Conservation (phyloP, 2,888 invertebrate genomes). For the Drosophila prolongata region DNA sequence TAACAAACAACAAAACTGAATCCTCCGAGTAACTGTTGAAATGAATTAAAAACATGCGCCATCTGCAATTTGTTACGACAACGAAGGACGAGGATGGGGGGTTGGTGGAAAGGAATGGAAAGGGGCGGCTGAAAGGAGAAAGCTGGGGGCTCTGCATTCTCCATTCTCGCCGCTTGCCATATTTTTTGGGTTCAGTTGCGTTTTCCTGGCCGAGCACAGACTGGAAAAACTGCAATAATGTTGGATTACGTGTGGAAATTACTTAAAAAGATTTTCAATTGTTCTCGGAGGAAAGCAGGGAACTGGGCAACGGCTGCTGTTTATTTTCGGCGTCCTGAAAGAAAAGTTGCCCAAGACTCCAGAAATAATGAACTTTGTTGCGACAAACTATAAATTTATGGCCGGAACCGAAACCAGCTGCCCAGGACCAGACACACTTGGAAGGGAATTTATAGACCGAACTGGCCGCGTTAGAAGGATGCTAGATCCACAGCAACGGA, state of each 20-base stretch:
- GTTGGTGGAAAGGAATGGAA: neutral
- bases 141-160: slow-evolving; percentile 30
- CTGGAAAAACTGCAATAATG: slow-evolving; percentile 63
- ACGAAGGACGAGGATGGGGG: slow-evolving; percentile 13
- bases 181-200: slow-evolving; percentile 61
- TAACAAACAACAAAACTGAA: slow-evolving; percentile 36
- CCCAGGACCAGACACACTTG: slow-evolving; percentile 8
- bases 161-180: slow-evolving; percentile 32
- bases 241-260: slow-evolving; percentile 82
- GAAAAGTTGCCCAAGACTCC: slow-evolving; percentile 53
- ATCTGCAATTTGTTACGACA: slow-evolving; percentile 73
- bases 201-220: slow-evolving; percentile 41
- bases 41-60: slow-evolving; percentile 75
- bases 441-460: slow-evolving; percentile 17
- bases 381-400: slow-evolving; percentile 69
- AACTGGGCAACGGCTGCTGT: slow-evolving; percentile 65
- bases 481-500: too few species aligned
- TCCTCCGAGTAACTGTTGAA: slow-evolving; percentile 51
- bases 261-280: slow-evolving; percentile 82
- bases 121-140: slow-evolving; percentile 9
- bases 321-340: slow-evolving; percentile 58
- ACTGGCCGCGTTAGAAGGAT: neutral
- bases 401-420: slow-evolving; percentile 33
- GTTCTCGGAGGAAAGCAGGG: slow-evolving; percentile 39
- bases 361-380: slow-evolving; percentile 73